Conservation (phyloP, 2,113 vertebrate species). For the Pantherophis guttatus region DNA sequence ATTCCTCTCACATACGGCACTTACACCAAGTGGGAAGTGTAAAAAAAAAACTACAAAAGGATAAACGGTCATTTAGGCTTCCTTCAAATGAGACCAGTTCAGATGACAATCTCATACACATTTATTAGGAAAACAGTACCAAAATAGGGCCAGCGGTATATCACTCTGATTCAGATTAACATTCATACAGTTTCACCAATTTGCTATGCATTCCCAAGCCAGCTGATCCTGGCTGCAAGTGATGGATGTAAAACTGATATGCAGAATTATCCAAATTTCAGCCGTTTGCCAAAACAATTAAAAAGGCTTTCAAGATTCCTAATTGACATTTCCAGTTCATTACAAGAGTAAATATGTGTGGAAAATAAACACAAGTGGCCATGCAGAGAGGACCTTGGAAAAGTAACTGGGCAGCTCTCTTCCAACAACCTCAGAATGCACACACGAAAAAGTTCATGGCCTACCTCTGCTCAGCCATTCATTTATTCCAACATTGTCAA, state of each 20-base stretch:
- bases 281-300: neutral
- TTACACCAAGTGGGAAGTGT: neutral
- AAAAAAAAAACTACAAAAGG: neutral
- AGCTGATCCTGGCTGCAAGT: neutral
- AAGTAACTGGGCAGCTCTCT: neutral
- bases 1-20: neutral
- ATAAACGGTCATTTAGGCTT: neutral
- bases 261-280: neutral
- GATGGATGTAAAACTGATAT: neutral
- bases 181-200: neutral
- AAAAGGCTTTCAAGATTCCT: neutral
- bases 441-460: neutral
- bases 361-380: neutral
- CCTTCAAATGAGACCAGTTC: neutral
- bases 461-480: neutral
- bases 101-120: neutral
- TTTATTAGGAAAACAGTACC: neutral
- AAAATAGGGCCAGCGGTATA: neutral
- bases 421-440: neutral
- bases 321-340: conserved; percentile 11
- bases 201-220: neutral
- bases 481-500: neutral
- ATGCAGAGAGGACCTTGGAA: neutral
- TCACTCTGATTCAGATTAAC: neutral
- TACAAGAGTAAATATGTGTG: neutral